Percentiles rank a stretch among this genome's conserved stretches.
These are phyloP conservation scores for Parus major DNA, from an alignment of 2,113 vertebrate genomes.

Conservation along the genomic window DNA sequence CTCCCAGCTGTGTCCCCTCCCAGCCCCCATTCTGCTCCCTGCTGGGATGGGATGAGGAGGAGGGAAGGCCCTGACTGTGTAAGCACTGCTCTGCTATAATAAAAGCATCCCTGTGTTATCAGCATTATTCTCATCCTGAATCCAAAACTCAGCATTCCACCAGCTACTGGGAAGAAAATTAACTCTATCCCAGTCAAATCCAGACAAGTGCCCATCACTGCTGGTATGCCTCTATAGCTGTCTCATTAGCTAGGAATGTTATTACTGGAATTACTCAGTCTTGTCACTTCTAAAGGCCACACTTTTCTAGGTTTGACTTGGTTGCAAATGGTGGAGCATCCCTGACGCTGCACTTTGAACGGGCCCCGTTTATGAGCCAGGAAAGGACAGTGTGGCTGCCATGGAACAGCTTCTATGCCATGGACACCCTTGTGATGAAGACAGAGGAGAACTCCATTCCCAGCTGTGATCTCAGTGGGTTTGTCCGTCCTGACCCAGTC, in stretches of 20 bases:
- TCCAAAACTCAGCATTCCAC: not conserved
- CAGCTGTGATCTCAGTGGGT: slow-evolving; percentile 97
- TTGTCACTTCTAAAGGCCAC: not conserved
- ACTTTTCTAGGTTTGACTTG: slow-evolving; percentile 89
- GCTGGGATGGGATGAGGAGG: not conserved
- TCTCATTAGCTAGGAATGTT: not conserved
- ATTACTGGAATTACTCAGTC: not conserved
- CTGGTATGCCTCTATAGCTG: not conserved
- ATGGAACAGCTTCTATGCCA: slow-evolving; percentile 97
- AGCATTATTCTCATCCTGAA: not conserved
- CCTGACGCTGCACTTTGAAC: slow-evolving; percentile 93
- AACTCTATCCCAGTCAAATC: not conserved
- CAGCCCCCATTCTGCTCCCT: not conserved
- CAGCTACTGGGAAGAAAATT: not conserved
- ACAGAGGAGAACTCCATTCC: slow-evolving; percentile 99
- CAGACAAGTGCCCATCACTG: not conserved
- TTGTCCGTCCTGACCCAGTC: slow-evolving; percentile 92
- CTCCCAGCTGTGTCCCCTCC: not conserved
- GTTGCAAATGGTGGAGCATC: slow-evolving; percentile 94
- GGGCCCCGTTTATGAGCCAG: slow-evolving; percentile 96
- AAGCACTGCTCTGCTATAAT: not conserved
- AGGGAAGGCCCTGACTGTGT: not conserved
- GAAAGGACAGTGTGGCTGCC: slow-evolving; percentile 97
- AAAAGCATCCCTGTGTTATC: not conserved
- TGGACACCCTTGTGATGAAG: slow-evolving; percentile 98